Evolutionary conservation across 30 jellyfish, hydroid and myxozoan species (phyloP).

Genomic region (Rhopilema esculentum): DNA sequence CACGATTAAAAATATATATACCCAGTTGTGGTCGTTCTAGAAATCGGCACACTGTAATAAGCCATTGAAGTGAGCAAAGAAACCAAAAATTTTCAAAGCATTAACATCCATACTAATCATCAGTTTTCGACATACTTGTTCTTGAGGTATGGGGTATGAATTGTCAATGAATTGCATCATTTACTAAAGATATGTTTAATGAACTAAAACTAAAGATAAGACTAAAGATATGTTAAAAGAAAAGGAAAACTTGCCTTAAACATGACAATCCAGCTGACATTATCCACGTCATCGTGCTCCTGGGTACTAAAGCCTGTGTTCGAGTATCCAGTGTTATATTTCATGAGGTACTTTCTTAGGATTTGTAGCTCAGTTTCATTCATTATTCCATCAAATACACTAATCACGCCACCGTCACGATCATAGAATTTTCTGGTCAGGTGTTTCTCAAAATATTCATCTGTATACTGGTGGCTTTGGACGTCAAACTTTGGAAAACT

Average conservation of each 20-base stretch:
- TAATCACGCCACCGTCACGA: conserved; percentile 23
- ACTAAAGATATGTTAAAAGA: not conserved
- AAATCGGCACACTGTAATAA: not conserved
- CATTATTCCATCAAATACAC: conserved; percentile 30
- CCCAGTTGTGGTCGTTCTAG: not conserved
- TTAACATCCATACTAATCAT: not conserved
- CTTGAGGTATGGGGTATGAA: too few species aligned
- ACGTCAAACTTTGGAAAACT: conserved; percentile 19
- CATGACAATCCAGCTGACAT: conserved; percentile 67
- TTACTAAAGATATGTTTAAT: too few species aligned
- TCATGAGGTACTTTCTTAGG: conserved; percentile 14
- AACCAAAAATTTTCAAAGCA: not conserved
- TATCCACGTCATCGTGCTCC: conserved; percentile 47
- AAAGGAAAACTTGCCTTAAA: conserved; percentile 8
- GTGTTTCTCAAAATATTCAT: conserved; percentile 41
- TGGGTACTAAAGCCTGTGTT: not conserved
- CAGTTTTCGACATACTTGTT: too few species aligned
- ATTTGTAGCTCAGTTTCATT: conserved; percentile 31
- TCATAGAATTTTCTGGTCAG: conserved; percentile 38
- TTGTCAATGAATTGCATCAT: too few species aligned
- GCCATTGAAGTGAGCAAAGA: not conserved
- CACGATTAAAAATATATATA: too few species aligned
- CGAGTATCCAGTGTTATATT: conserved; percentile 20
- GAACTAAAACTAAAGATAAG: too few species aligned
- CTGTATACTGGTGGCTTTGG: conserved; percentile 1